Percentiles rank a stretch among this genome's conserved stretches.
phyloP scores from a whole-genome alignment of 2,888 invertebrate species.

The Lomographa bimaculata region DNA sequence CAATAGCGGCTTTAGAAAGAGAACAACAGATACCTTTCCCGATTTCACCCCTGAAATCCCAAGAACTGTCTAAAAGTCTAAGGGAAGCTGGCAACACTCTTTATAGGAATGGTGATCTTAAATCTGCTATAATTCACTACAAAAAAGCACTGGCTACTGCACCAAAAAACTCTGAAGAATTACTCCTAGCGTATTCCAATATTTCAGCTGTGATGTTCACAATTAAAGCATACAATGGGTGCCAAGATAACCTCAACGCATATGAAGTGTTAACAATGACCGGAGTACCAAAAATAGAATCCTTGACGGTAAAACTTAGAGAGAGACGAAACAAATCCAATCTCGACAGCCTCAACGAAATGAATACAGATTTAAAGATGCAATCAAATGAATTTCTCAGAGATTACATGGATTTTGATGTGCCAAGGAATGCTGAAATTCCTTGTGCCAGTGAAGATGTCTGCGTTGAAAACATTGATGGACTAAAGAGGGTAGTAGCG shows the following conservation, averaged over 20 bases:
- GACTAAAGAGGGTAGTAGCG: slow-evolving; percentile 7
- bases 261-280: not conserved
- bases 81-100: slow-evolving; percentile 9
- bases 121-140: slow-evolving; percentile 7
- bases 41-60: too few relatives aligned
- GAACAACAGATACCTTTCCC: too few relatives aligned
- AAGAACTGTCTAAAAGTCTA: not conserved
- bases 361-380: not conserved
- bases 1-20: too few relatives aligned
- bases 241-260: slow-evolving; percentile 6
- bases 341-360: not conserved
- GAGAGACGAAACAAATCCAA: not conserved
- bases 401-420: slow-evolving; percentile 2
- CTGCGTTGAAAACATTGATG: slow-evolving; percentile 1
- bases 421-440: slow-evolving; percentile 10
- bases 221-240: slow-evolving; percentile 15
- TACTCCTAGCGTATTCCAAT: slow-evolving; percentile 14
- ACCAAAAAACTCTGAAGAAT: slow-evolving; percentile 10
- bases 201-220: slow-evolving; percentile 17
- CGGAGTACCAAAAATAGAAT: not conserved
- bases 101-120: slow-evolving; percentile 1
- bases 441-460: slow-evolving; percentile 20
- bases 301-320: slow-evolving; percentile 6
- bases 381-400: not conserved
- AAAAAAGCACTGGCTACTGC: slow-evolving; percentile 22